Evolutionary conservation across 2,888 invertebrate species (phyloP), one percentile per base, ranked within the genome.

Genomic region (Pachymerium ferrugineum): DNA sequence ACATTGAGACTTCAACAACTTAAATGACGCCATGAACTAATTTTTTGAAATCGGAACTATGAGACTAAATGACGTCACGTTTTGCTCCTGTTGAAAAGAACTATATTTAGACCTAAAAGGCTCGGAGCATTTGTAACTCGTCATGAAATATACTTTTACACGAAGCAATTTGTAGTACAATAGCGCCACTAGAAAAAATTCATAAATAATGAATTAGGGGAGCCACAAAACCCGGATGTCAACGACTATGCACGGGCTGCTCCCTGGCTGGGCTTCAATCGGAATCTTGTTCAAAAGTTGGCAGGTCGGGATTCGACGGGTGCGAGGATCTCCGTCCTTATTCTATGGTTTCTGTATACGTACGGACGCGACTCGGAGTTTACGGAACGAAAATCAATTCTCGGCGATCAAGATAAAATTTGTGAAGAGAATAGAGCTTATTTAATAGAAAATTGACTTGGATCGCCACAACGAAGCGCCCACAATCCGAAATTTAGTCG

Each of bases 251-350:
- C 29, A 70, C 29, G 16, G n/a, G 29, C 70, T 70, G 70, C 70
- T 70, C 70, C 70, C 70, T 30, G 29, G 19, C 70, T 6, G 30
- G 31, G 70, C 30, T 25, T 70, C 70, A 35, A 70, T 31, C 16
- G 70, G 31, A 70, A 70, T 70, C 70, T 70, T 70, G 70, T 70
- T 70, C 70, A 70, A 70, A 70, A 70, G 70, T 70, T 70, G 70
- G 70, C 31, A 29, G 68, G 68, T 31, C 68, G 68, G 68, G 25
- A 8, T 16, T 54, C 47, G 47, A 54, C 19, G 16, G 47, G 47
- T 22, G 47, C 47, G 47, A 54, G 47, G 19, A 22, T 54, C 47
- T 54, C 47, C 16, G 47, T 12, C 47, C 19, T 3, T 54, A 22
- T 54, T 22, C 19, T 54, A 22, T 10, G 8, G 1, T 12, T 54